Base-by-base conservation (phyloP, 2,888 invertebrate genomes). In the Lochmaea crataegi region DNA sequence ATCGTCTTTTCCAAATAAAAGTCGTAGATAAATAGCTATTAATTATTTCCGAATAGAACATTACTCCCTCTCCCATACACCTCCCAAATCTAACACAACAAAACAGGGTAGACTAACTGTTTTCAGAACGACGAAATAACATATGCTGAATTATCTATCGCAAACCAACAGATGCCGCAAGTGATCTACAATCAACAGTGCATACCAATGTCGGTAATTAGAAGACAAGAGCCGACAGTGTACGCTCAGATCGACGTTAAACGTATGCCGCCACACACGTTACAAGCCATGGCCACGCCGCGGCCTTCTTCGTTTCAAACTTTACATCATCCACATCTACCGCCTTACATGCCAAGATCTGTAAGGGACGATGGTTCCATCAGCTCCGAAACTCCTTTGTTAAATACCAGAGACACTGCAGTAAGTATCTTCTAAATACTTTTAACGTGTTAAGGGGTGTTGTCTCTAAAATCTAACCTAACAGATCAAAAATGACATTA, bases 171-270 rank as follows among this genome's bases (percentile, higher is more conserved):
- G 83, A 84, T 70, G 70, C 86, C 83, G 56, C 87, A 87, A 76
- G 85, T 87, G 73, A 85, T 87, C 85, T 85, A 74, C 86, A 85
- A 75, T 58, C 85, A 85, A 74, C 86, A 86, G 74, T 83, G 87
- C 69, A 86, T 86, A 57, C 87, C 87, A 16, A 85, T 87, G 85
- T 84, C 86, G 63, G 84, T 87, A 74, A 85, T 87, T 73, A 83
- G 87, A 63, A 82, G 86, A 63, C 86, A 85, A 74, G 89, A 89
- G 81, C 89, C 89, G 45, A 89, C 89, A n/a, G 88, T 89, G 60
- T 89, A 89, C 82, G 89, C 89, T 66, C 89, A 89, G 83, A 87
- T 89, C 74, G 89, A 89, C 79, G 86, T 88, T 79, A 84, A 88
- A 80, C 82, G 87, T 58, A 80, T 82, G 76, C 80, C 81, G 69